Evolutionary conservation across 1,140 invertebrate species (phyloP).

Genomic region (Leptinotarsa defecta): DNA sequence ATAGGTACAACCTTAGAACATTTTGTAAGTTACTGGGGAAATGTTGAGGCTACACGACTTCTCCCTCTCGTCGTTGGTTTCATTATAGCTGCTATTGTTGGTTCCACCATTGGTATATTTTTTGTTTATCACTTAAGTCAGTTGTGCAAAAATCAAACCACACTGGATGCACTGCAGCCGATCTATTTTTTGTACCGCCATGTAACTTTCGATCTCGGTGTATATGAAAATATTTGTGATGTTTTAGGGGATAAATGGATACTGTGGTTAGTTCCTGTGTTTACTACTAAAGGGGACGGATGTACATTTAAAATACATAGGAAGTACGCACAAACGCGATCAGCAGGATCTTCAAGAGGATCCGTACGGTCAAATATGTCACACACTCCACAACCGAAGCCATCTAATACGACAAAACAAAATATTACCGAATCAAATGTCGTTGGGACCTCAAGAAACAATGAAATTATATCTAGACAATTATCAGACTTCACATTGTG

Average conservation of each 20-base stretch:
- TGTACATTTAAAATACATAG: neutral
- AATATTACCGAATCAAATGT: too few relatives aligned
- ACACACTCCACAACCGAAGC: too few relatives aligned
- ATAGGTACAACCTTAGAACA: neutral
- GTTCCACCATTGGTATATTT: neutral
- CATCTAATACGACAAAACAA: too few relatives aligned
- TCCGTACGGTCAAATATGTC: too few relatives aligned
- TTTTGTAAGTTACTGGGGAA: neutral
- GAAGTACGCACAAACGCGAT: neutral
- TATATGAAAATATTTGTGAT: neutral
- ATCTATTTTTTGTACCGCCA: neutral
- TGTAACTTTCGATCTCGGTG: neutral
- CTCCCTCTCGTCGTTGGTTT: neutral
- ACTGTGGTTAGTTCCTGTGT: neutral
- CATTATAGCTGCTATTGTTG: neutral
- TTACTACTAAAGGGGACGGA: neutral
- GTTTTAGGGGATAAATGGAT: conserved; percentile 13
- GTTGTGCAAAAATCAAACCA: neutral
- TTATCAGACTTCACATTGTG: too few relatives aligned
- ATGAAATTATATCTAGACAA: too few relatives aligned
- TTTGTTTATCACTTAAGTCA: neutral
- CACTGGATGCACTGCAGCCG: neutral
- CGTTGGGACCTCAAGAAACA: too few relatives aligned
- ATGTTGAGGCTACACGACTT: too few relatives aligned
- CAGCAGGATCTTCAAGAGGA: too few relatives aligned